These are phyloP conservation scores for Phataginus tricuspis DNA, from an alignment of 2,797 vertebrate species.

Conservation along the genomic window DNA sequence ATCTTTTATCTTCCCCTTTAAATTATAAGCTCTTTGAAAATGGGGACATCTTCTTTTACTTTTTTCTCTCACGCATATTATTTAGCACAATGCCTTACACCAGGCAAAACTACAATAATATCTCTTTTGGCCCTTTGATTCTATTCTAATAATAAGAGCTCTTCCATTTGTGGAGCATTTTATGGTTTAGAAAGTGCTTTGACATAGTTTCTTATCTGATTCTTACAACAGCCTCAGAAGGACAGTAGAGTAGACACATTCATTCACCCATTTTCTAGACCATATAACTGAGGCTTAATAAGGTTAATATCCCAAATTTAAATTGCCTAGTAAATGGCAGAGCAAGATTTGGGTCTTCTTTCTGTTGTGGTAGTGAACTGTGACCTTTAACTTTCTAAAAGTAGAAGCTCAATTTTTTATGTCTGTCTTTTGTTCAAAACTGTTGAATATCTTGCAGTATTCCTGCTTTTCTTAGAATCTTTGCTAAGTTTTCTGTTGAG, in stretches of 20 bases:
- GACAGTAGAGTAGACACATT: not conserved
- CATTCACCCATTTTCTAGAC: not conserved
- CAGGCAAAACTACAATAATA: not conserved
- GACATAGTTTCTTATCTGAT: not conserved
- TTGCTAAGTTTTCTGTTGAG: constrained; percentile 18
- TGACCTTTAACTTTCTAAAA: constrained; percentile 18
- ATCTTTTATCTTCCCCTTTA: constrained; percentile 12
- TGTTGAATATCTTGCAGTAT: not conserved
- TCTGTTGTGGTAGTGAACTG: not conserved
- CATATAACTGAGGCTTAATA: not conserved
- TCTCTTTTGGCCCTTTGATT: not conserved
- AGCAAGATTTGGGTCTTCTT: not conserved
- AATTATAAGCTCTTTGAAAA: constrained; percentile 2
- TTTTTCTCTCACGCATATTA: not conserved
- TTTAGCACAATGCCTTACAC: not conserved
- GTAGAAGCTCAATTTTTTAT: not conserved
- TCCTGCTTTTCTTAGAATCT: not conserved
- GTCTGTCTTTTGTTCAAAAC: not conserved
- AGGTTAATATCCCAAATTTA: not conserved
- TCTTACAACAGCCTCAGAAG: not conserved
- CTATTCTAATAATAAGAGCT: not conserved
- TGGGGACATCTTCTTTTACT: not conserved
- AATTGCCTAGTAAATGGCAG: not conserved
- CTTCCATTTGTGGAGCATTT: not conserved
- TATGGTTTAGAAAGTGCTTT: constrained; percentile 15